Conservation (phyloP, 1,140 invertebrate genomes). For the Mya arenaria region DNA sequence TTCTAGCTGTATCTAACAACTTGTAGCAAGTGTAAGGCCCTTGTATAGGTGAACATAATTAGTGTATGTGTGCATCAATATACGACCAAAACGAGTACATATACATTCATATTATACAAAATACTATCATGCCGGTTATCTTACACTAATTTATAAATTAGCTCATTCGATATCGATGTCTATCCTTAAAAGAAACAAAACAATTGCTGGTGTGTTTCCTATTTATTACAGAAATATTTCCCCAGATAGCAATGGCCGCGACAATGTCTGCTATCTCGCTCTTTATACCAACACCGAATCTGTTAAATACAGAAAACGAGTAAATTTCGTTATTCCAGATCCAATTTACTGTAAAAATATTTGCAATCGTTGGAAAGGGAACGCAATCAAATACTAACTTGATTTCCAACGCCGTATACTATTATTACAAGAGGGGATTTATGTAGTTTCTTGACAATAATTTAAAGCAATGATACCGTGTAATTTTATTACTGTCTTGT, state of each 20-base stretch:
- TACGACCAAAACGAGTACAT: no score
- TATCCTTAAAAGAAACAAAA: no score
- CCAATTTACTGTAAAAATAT: slow-evolving; percentile 60
- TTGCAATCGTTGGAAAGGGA: slow-evolving; percentile 37
- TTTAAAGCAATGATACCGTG: slow-evolving; percentile 47
- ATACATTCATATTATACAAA: no score
- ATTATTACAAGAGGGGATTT: slow-evolving; percentile 50
- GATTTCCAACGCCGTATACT: slow-evolving; percentile 45
- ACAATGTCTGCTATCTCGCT: neutral
- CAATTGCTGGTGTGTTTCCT: no score
- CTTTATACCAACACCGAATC: slow-evolving; percentile 30
- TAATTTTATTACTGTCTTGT: slow-evolving; percentile 50
- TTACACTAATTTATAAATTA: no score
- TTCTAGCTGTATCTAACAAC: no score
- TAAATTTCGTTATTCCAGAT: slow-evolving; percentile 49
- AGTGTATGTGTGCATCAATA: no score
- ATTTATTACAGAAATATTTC: no score
- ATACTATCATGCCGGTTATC: no score
- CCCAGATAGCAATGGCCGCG: neutral
- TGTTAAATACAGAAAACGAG: slow-evolving; percentile 41
- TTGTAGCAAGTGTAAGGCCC: no score
- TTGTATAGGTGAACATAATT: no score
- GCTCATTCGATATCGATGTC: no score
- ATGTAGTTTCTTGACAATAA: slow-evolving; percentile 53
- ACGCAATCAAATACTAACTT: slow-evolving; percentile 54